A percentile compares a stretch with the other conserved stretches of the same genome.
Evolutionary conservation across 2,797 vertebrate genomes (phyloP).

Genomic region (Acrocephalus scirpaceus): DNA sequence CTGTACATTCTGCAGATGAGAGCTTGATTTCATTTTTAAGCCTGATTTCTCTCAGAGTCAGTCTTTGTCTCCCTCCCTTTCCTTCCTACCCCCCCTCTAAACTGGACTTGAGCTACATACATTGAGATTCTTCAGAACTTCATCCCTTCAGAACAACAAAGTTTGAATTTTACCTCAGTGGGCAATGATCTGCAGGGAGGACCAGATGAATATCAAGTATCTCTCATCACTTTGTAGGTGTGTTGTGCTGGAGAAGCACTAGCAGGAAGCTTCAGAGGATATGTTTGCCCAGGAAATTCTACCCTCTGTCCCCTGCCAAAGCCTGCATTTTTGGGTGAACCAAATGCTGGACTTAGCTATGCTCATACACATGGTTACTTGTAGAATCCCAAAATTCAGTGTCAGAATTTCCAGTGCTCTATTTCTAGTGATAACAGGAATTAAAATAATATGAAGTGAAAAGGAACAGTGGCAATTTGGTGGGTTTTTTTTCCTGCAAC

Average conservation of each 20-base stretch:
- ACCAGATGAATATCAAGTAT: background rate
- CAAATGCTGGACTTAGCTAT: background rate
- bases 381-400: background rate
- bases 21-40: background rate
- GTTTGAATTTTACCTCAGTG: background rate
- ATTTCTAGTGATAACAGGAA: conserved; percentile 12
- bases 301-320: background rate
- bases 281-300: background rate
- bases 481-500: background rate
- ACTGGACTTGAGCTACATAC: background rate
- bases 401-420: background rate
- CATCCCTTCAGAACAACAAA: background rate
- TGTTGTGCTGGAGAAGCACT: background rate
- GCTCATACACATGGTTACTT: background rate
- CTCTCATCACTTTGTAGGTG: background rate
- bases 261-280: background rate
- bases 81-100: background rate
- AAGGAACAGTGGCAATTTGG: background rate
- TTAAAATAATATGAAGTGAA: background rate
- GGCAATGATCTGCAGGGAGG: background rate
- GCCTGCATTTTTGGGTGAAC: background rate
- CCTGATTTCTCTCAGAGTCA: background rate
- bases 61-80: background rate
- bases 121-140: background rate
- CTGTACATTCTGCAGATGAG: background rate